Base-by-base conservation (phyloP, 30 jellyfish, hydroid and myxozoan species). In the Phacellophora camtschatica region DNA sequence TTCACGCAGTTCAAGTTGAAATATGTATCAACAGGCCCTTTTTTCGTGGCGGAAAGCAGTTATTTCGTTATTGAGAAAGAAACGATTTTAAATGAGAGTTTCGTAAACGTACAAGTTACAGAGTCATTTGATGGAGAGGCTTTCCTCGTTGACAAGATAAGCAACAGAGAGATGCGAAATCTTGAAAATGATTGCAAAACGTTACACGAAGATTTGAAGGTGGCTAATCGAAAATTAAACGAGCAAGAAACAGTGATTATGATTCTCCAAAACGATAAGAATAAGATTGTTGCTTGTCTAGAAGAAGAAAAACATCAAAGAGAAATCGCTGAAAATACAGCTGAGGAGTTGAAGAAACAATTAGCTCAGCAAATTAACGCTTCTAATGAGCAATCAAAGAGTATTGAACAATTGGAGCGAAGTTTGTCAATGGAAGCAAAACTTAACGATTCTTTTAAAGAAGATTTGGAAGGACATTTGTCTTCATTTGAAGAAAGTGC, bases 381-480 rank as follows among this genome's bases (percentile, higher is more conserved):
- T 23, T 59, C 71, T 12, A 82, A 69, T 30, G 87, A 39, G 33
- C 86, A 56, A 55, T 59, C 35, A 35, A 58, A 22, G 20, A 63
- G 55, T 6, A 70, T 83, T 8, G 86, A 54, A 42, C 74, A 69
- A 9, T 71, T 83, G 0, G 95, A 83, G 81, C 69, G 87, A 12
- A 51, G 31, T 23, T 13, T 83, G 7, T 22, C 41, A 50, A 57
- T 54, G 66, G 82, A 83, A 34, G 23, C 77, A 55, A 58, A 31
- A 35, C 70, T 71, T n/a, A 76, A 83, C 28, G 50, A 36, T 39
- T 77, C 82, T 1, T 49, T 83, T 20, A 71, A 74, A 30, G 95
- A 68, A 57, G 95, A 83, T 37, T 27, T 68, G 9, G 95, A 83
- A 3, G 84, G 95, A 27, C 95, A 83, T 0, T 10, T 39, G 16